Conservation (phyloP, 2,113 vertebrate species). For the human (Homo sapiens) region GRCh38 chr4:154363001-154363500, state of each 20-base stretch:
- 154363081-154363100: background rate
- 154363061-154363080: background rate
- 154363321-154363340: background rate
- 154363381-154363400: background rate
- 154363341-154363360: background rate
- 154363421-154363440: background rate
- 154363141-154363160: background rate
- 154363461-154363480: background rate
- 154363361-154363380: background rate
- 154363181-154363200: background rate
- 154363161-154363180: background rate
- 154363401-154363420: background rate
- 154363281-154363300: background rate
- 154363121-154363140: background rate
- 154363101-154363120: background rate
- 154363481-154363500: background rate
- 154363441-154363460: background rate
- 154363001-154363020: background rate
- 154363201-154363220: background rate
- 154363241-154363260: background rate
- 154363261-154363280: background rate
- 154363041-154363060: background rate
- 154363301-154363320: no score
- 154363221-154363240: background rate
- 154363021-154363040: background rate